Evolutionary conservation across 2,888 invertebrate species (phyloP).

Genomic region (Drosophila macrospina): DNA sequence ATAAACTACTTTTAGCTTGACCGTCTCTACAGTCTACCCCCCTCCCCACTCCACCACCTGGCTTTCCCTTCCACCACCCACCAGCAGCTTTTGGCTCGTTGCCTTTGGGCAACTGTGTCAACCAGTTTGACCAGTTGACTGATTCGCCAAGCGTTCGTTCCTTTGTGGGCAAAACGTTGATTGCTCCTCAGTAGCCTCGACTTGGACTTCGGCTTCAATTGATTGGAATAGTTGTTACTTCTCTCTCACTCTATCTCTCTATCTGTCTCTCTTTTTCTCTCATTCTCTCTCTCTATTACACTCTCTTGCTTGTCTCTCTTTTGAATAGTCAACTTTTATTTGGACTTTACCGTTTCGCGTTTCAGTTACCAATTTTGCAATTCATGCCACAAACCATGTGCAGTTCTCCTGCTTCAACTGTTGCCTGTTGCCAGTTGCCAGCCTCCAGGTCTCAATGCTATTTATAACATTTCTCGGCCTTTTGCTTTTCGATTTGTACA

Average conservation of each 20-base stretch:
- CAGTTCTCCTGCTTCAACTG: conserved; percentile 28
- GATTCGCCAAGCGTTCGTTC: conserved; percentile 42
- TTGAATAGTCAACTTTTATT: conserved; percentile 33
- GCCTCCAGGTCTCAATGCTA: conserved; percentile 41
- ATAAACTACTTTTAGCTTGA: conserved; percentile 60
- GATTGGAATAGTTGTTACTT: conserved; percentile 67
- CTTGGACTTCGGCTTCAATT: conserved; percentile 57
- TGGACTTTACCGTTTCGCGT: conserved; percentile 59
- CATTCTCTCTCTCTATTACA: neutral
- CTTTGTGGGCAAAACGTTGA: conserved; percentile 59
- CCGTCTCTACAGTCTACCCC: conserved; percentile 22
- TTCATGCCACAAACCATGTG: conserved; percentile 54
- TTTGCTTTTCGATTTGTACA: conserved; percentile 43
- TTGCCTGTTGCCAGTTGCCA: neutral
- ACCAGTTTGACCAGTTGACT: conserved; percentile 76
- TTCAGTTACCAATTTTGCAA: conserved; percentile 63
- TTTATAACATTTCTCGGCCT: conserved; percentile 53
- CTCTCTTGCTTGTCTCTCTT: neutral
- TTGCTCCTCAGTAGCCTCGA: conserved; percentile 59
- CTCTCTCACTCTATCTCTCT: neutral
- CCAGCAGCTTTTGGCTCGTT: neutral
- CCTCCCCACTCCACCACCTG: neutral
- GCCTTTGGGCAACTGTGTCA: conserved; percentile 70
- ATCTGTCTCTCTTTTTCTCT: neutral
- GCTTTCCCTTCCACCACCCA: neutral